Percentiles rank a stretch among this genome's conserved stretches.
Evolutionary conservation across 2,113 vertebrate genomes (phyloP).

Genomic region (Sitta europaea): DNA sequence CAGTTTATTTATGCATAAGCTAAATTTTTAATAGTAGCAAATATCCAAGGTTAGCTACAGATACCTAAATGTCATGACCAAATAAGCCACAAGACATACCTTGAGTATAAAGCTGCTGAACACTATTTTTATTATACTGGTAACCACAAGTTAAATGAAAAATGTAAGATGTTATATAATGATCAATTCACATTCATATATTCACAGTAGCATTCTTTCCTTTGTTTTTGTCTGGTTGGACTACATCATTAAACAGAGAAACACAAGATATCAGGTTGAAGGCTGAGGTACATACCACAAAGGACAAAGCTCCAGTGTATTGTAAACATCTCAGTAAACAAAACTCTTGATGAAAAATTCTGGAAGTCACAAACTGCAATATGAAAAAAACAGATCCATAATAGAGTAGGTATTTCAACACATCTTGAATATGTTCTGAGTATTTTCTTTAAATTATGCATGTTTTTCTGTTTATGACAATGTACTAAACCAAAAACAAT

Average conservation of each 20-base stretch:
- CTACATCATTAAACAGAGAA: not conserved
- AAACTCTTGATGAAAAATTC: not conserved
- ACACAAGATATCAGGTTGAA: not conserved
- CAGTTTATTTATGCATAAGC: not conserved
- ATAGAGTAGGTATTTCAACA: not conserved
- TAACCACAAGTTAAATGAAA: not conserved
- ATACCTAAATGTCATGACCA: not conserved
- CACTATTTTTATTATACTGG: not conserved
- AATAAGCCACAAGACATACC: not conserved
- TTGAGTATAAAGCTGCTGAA: not conserved
- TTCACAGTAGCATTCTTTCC: not conserved
- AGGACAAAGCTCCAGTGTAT: not conserved
- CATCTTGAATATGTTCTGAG: not conserved
- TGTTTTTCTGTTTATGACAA: not conserved
- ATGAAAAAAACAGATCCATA: not conserved
- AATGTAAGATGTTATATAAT: not conserved
- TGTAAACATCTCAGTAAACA: not conserved
- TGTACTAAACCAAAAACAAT: fast-evolving
- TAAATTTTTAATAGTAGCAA: not conserved
- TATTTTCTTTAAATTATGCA: not conserved
- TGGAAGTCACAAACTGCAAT: not conserved
- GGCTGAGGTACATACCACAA: not conserved
- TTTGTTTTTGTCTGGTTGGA: not conserved
- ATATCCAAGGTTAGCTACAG: not conserved
- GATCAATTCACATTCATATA: not conserved